Percentiles rank a stretch among this genome's conserved stretches.
These are phyloP conservation scores for Sinotaia quadrata DNA, from an alignment of 2,888 invertebrate genomes.

Conservation along the genomic window DNA sequence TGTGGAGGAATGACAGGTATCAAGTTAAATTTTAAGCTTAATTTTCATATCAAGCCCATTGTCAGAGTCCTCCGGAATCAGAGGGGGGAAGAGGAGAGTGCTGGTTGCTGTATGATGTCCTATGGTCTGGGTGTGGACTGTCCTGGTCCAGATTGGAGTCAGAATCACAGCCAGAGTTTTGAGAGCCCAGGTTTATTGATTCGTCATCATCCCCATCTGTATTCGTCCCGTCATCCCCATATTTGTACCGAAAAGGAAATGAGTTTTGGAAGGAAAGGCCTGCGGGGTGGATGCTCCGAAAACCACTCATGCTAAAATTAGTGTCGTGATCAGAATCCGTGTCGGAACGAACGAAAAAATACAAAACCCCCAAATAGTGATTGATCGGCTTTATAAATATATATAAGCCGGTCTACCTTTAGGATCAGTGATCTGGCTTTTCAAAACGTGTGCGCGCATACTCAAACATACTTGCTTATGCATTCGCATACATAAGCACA, in stretches of 20 bases:
- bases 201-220: conserved; percentile 28
- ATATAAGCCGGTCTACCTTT: too few relatives aligned
- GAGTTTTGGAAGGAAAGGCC: too few relatives aligned
- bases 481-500: too few relatives aligned
- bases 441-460: too few relatives aligned
- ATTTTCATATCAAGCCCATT: conserved; percentile 1
- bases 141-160: conserved; percentile 26
- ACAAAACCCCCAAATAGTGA: too few relatives aligned
- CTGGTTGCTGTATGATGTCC: conserved; percentile 8
- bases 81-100: conserved; percentile 29
- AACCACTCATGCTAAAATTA: too few relatives aligned
- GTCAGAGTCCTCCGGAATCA: conserved; percentile 21
- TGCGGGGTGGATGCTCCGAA: too few relatives aligned
- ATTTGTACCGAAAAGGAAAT: conserved; percentile 70
- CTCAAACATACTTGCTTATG: too few relatives aligned
- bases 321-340: too few relatives aligned
- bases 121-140: conserved; percentile 14
- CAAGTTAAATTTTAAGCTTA: not conserved
- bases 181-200: conserved; percentile 13
- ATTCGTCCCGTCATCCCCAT: conserved; percentile 44
- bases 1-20: not conserved
- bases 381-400: too few relatives aligned
- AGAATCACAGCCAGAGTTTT: conserved; percentile 33
- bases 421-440: too few relatives aligned
- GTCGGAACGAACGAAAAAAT: too few relatives aligned